Conservation (phyloP, 2,113 vertebrate species). For the Pardalotus punctatus region DNA sequence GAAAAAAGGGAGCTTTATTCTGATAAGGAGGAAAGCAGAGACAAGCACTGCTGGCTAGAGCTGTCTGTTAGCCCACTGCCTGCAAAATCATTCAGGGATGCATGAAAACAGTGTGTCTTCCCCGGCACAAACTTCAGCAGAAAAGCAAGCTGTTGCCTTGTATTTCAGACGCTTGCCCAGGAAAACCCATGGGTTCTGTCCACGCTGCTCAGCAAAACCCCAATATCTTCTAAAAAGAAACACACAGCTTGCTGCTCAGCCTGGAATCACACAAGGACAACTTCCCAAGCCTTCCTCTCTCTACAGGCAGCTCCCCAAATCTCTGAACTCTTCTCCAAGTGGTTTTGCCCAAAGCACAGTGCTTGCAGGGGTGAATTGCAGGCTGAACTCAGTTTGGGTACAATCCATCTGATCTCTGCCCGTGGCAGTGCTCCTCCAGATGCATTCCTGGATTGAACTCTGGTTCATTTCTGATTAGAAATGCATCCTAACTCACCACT, state of each 20-base stretch:
- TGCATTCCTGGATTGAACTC: not conserved
- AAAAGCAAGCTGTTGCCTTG: not conserved
- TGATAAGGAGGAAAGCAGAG: not conserved
- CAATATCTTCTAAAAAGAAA: not conserved
- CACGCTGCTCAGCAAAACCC: fast-evolving
- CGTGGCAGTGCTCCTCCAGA: not conserved
- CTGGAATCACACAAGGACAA: not conserved
- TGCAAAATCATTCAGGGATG: not conserved
- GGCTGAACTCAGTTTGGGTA: not conserved
- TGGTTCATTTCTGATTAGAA: not conserved
- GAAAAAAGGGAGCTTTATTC: not conserved
- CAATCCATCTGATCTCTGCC: fast-evolving
- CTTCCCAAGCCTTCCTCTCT: not conserved
- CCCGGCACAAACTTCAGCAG: not conserved
- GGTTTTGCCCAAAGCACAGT: not conserved
- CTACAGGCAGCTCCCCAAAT: not conserved
- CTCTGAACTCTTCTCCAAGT: not conserved
- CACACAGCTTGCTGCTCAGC: not conserved
- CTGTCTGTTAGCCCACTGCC: not conserved
- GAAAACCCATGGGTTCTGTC: not conserved
- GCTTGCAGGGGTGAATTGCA: not conserved
- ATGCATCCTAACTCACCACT: not conserved
- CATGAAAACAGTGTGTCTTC: not conserved
- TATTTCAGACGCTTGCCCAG: not conserved
- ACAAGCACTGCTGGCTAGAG: not conserved